Percentiles rank a stretch among this genome's conserved stretches.
phyloP scores from a whole-genome alignment of 1,140 invertebrate species.

The Lamellibrachia luymesi region DNA sequence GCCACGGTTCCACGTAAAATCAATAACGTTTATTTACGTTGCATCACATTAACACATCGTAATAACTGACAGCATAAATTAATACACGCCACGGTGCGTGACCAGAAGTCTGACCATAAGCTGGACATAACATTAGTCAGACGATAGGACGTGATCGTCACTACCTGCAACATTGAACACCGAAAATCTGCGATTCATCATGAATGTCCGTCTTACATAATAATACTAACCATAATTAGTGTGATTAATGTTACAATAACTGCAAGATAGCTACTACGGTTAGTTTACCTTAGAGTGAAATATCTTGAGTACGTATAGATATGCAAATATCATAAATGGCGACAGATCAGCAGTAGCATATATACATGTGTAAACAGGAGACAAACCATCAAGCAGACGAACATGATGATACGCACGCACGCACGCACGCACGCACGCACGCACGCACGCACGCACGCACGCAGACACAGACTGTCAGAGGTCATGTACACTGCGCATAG shows the following conservation, averaged over 20 bases:
- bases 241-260: too few species aligned
- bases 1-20: neutral
- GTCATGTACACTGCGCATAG: too few species aligned
- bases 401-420: neutral
- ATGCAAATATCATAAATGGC: neutral
- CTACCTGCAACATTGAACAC: too few species aligned
- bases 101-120: neutral
- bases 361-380: neutral
- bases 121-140: neutral
- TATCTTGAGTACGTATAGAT: neutral
- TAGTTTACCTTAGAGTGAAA: neutral
- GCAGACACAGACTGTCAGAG: too few species aligned
- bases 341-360: neutral
- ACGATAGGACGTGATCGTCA: neutral
- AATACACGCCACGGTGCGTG: neutral
- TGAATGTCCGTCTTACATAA: too few species aligned
- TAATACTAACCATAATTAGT: too few species aligned
- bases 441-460: too few species aligned
- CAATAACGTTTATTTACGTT: neutral
- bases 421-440: too few species aligned
- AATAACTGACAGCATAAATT: neutral
- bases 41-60: neutral
- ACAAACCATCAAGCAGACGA: neutral
- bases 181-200: too few species aligned
- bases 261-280: too few species aligned